Base-by-base conservation (phyloP, 2,888 invertebrate genomes). In the Pherbina coryleti region DNA sequence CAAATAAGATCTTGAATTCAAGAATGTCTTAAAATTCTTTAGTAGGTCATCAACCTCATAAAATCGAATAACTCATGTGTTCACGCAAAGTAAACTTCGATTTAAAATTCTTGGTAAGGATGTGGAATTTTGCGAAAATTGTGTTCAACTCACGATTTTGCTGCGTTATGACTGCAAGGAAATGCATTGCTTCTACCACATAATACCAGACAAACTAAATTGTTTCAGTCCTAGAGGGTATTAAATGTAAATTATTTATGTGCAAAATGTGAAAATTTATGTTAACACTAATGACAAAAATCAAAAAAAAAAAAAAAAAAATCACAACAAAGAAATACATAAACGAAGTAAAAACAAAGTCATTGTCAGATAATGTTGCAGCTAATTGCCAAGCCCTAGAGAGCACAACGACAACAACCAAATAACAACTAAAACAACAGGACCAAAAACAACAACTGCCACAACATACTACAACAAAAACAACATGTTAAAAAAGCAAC, bases 281-380 rank as follows among this genome's bases (percentile, higher is more conserved):
- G 71, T 22, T 71, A 17, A 71, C 57, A 5, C 11, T 22, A 51
- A 51, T 25, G 5, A 37, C 31, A 5, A 49, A 44, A 19, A 19
- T 49, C 7, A 17, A 8, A 34, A 25, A 17, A 1, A 51, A 69
- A 51, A n/a, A 2, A 51, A 17, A 51, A 69, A 25, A 44, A 64
- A 64, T 25, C 7, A 14, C 25, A 49, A 49, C 19, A 60, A 2
- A 57, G 8, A 22, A 44, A 37, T 2, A 67, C 17, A 22, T 57
- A 57, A n/a, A n/a, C n/a, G n/a, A n/a, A 0, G 19, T 84, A 82
- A 84, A 81, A 80, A 82, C 86, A 83, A 84, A 86, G 84, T 86
- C 85, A 85, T 85, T 85, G 86, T 86, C 86, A 85, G 86, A 86
- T 85, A 85, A 85, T 86, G 86, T 74, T 70, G 74, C 31, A 84